Conservation (phyloP, 2,113 vertebrate genomes). For the Protobothrops mucrosquamatus region DNA sequence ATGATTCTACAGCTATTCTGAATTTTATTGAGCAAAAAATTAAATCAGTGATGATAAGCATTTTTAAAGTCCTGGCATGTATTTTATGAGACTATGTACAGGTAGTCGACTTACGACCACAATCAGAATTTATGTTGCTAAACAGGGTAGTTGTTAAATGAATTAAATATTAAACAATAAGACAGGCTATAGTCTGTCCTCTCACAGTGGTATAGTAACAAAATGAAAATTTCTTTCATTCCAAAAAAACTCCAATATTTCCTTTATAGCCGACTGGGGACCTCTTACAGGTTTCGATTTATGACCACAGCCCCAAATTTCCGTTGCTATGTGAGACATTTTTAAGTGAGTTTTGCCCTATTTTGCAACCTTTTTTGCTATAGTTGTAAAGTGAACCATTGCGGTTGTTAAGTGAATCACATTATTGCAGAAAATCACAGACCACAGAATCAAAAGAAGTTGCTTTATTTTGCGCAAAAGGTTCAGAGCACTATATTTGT, state of each 20-base stretch:
- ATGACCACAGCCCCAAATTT: neutral
- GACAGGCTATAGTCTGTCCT: neutral
- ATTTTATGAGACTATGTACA: neutral
- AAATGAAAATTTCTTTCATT: neutral
- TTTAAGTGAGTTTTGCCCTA: too few species aligned
- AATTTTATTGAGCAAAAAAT: neutral
- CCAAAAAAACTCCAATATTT: neutral
- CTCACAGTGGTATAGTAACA: neutral
- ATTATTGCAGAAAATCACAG: too few species aligned
- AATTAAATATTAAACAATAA: neutral
- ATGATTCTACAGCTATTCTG: neutral
- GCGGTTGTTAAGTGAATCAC: too few species aligned
- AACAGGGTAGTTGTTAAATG: neutral
- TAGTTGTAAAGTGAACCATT: too few species aligned
- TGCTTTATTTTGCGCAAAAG: too few species aligned
- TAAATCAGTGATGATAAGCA: neutral
- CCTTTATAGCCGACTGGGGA: neutral
- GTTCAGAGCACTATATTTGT: too few species aligned
- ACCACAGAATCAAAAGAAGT: too few species aligned
- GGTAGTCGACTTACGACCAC: neutral
- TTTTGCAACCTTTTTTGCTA: too few species aligned
- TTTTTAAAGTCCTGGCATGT: neutral
- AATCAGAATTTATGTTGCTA: neutral
- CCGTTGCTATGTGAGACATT: too few species aligned
- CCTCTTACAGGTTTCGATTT: neutral